A percentile compares a stretch with the other conserved stretches of the same genome.
Conservation (phyloP, 1,140 invertebrate genomes). For the Drosophila repletoides region DNA sequence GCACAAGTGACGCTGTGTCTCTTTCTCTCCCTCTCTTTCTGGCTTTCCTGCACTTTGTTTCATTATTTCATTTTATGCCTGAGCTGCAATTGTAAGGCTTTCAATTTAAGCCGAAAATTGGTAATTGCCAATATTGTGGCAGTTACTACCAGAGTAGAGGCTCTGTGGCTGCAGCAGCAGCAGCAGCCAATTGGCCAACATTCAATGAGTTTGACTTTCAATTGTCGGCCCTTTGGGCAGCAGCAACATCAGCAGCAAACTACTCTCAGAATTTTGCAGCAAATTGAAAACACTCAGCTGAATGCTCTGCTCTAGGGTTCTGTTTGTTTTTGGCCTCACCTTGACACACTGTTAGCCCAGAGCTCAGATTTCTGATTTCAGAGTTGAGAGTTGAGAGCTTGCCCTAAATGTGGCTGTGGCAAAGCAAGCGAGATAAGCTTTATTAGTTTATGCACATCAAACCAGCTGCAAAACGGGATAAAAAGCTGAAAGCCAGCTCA, state of each 20-base stretch:
- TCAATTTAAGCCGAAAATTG: conserved; percentile 75
- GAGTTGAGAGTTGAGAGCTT: too few relatives aligned
- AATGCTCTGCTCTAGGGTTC: background rate
- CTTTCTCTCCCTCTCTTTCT: background rate
- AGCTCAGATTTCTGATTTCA: too few relatives aligned
- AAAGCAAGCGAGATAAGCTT: conserved; percentile 64
- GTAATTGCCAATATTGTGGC: conserved; percentile 68
- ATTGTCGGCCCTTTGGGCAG: conserved; percentile 10
- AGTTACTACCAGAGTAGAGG: conserved; percentile 23
- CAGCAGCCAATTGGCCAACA: conserved; percentile 26
- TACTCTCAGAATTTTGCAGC: background rate
- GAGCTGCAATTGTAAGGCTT: conserved; percentile 73
- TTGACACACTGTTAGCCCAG: conserved; percentile 74
- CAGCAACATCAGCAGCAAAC: too few relatives aligned
- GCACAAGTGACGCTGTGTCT: conserved; percentile 45
- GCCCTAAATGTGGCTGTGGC: conserved; percentile 11
- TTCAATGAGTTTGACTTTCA: conserved; percentile 36
- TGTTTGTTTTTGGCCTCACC: conserved; percentile 30
- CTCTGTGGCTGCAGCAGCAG: background rate
- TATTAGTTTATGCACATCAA: conserved; percentile 62
- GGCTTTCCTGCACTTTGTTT: conserved; percentile 50
- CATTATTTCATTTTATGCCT: conserved; percentile 75
- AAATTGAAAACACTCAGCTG: conserved; percentile 3
- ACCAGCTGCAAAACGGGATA: conserved; percentile 14
- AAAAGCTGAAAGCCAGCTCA: conserved; percentile 41